Conservation (phyloP, 30 jellyfish, hydroid and myxozoan species). For the Phacellophora camtschatica region DNA sequence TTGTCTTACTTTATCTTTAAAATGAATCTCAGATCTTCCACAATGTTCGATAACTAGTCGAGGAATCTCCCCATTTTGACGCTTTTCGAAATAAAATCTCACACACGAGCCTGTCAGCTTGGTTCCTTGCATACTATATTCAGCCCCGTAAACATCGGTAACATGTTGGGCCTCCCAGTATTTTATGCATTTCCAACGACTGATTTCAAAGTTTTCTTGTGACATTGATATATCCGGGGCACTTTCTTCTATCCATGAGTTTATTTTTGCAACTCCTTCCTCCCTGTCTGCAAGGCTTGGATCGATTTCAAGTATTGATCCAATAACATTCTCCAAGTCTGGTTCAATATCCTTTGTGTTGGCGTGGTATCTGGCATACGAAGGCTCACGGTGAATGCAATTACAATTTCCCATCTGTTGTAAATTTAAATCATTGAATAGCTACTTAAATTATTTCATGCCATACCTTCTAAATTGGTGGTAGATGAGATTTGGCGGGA, state of each 20-base stretch:
- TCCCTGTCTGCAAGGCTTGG: conserved; percentile 93
- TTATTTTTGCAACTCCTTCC: conserved; percentile 87
- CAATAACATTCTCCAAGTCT: conserved; percentile 81
- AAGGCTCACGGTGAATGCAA: conserved; percentile 71
- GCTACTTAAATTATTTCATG: background rate
- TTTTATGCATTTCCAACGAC: conserved; percentile 94
- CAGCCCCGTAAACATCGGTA: conserved; percentile 90
- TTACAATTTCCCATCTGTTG: conserved; percentile 60
- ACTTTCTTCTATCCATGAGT: conserved; percentile 94
- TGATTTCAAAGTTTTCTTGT: conserved; percentile 77
- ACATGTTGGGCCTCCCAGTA: conserved; percentile 98
- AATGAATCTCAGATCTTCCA: conserved; percentile 70
- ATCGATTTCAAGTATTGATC: conserved; percentile 87
- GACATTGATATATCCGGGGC: conserved; percentile 87
- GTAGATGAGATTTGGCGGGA: background rate
- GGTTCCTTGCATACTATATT: conserved; percentile 55
- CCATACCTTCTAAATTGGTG: background rate
- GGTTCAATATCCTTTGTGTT: conserved; percentile 79
- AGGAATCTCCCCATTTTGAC: conserved; percentile 76
- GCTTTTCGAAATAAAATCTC: conserved; percentile 85
- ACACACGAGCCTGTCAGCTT: conserved; percentile 91
- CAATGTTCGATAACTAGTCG: conserved; percentile 89
- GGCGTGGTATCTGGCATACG: conserved; percentile 89
- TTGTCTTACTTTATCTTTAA: conserved; percentile 47
- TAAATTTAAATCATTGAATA: background rate